Conservation (phyloP, 2,888 invertebrate species). For the Latrodectus hesperus region DNA sequence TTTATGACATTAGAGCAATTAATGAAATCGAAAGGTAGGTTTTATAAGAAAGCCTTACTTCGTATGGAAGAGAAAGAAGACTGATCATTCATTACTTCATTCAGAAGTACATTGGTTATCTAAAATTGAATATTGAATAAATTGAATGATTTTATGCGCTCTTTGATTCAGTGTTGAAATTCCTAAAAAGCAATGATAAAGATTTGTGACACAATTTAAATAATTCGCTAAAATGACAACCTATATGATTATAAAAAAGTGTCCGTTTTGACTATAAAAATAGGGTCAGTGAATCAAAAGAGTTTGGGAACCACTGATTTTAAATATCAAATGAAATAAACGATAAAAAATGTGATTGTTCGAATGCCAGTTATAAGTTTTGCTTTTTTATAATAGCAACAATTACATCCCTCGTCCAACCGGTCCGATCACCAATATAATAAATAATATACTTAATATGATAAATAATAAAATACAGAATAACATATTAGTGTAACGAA, state of each 20-base stretch:
- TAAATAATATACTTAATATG: too few relatives aligned
- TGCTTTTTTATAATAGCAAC: too few relatives aligned
- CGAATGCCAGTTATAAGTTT: too few relatives aligned
- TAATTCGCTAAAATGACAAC: constrained; percentile 52
- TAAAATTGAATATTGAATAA: not conserved
- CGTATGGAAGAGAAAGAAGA: constrained; percentile 69
- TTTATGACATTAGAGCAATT: constrained; percentile 65
- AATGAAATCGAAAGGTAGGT: constrained; percentile 69
- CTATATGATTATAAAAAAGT: constrained; percentile 42
- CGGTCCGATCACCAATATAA: too few relatives aligned
- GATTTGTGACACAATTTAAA: constrained; percentile 34
- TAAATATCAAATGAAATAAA: too few relatives aligned
- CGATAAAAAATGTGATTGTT: too few relatives aligned
- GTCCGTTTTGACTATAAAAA: too few relatives aligned
- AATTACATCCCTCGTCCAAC: too few relatives aligned
- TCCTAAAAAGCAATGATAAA: constrained; percentile 29
- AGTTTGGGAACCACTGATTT: too few relatives aligned
- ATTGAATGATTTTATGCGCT: constrained; percentile 8
- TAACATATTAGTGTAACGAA: too few relatives aligned
- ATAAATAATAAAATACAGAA: too few relatives aligned
- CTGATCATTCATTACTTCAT: constrained; percentile 50
- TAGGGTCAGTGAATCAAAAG: too few relatives aligned
- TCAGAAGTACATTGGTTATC: not conserved
- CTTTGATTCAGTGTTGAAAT: constrained; percentile 1
- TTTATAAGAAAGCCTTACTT: constrained; percentile 67